Evolutionary conservation across 2,113 vertebrate species (phyloP).

Genomic region (Perccottus glenii): DNA sequence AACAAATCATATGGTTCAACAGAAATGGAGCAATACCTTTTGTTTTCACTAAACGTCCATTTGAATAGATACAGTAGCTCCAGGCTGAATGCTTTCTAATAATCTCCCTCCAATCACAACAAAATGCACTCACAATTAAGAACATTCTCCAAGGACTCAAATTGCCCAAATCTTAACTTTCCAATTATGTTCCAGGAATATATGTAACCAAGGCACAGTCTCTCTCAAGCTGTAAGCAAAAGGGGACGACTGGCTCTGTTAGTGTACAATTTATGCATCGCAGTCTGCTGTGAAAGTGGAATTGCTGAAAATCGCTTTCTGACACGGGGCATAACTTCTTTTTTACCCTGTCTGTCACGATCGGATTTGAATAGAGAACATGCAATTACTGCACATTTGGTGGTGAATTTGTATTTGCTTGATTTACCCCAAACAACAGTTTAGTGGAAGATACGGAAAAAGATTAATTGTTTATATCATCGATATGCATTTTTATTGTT

Average conservation of each 20-base stretch:
- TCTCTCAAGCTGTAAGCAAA: conserved; percentile 27
- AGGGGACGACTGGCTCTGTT: conserved; percentile 29
- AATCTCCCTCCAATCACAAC: conserved; percentile 6
- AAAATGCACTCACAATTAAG: conserved; percentile 17
- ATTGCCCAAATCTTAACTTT: conserved; percentile 29
- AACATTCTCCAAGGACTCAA: conserved; percentile 14
- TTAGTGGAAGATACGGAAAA: background rate
- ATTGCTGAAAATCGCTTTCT: conserved; percentile 46
- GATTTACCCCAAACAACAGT: background rate
- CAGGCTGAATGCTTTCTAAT: conserved; percentile 13
- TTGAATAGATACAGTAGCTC: background rate
- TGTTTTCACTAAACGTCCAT: background rate
- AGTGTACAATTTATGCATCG: conserved; percentile 44
- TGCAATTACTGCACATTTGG: conserved; percentile 3
- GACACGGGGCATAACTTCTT: conserved; percentile 29
- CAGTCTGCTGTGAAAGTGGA: conserved; percentile 34
- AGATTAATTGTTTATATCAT: background rate
- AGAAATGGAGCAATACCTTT: background rate
- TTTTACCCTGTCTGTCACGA: conserved; percentile 17
- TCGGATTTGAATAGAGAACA: conserved; percentile 13
- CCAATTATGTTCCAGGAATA: conserved; percentile 30
- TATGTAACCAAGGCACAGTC: conserved; percentile 19
- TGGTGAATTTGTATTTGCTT: background rate
- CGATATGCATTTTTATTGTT: background rate
- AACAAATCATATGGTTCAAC: background rate